A percentile compares a stretch with the other conserved stretches of the same genome.
Evolutionary conservation across 2,888 invertebrate species (phyloP).

Genomic region (Teinopalpus imperialis): DNA sequence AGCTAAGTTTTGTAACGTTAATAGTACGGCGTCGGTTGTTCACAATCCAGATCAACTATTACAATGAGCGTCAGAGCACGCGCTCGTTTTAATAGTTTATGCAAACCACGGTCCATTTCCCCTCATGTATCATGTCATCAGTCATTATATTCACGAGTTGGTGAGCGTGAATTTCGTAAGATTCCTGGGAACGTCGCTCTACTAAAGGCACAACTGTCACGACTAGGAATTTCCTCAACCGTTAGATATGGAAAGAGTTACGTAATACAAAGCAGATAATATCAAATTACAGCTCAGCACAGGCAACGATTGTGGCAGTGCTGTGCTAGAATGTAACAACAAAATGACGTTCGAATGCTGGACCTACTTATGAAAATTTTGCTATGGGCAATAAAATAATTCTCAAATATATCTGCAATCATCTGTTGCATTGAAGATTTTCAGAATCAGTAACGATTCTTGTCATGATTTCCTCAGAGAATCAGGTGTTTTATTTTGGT

Average conservation of each 20-base stretch:
- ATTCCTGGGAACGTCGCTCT: constrained; percentile 52
- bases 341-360: constrained; percentile 15
- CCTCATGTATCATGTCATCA: constrained; percentile 54
- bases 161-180: constrained; percentile 54
- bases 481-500: too few relatives aligned
- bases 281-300: constrained; percentile 54
- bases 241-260: constrained; percentile 47
- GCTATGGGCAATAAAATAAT: not conserved
- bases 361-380: not conserved
- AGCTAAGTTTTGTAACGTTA: constrained; percentile 35
- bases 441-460: too few relatives aligned
- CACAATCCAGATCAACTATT: constrained; percentile 44
- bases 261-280: constrained; percentile 51
- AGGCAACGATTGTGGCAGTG: constrained; percentile 61
- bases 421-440: too few relatives aligned
- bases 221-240: constrained; percentile 49
- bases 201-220: constrained; percentile 62
- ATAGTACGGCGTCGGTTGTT: constrained; percentile 29
- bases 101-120: constrained; percentile 63
- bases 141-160: constrained; percentile 53
- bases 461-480: too few relatives aligned
- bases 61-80: constrained; percentile 64
- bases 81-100: constrained; percentile 60
- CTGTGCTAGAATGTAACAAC: constrained; percentile 14
- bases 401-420: too few relatives aligned